Evolutionary conservation across 2,797 vertebrate genomes (phyloP), one percentile per base, ranked within the genome.

Genomic region (Cetoscarus ocellatus): DNA sequence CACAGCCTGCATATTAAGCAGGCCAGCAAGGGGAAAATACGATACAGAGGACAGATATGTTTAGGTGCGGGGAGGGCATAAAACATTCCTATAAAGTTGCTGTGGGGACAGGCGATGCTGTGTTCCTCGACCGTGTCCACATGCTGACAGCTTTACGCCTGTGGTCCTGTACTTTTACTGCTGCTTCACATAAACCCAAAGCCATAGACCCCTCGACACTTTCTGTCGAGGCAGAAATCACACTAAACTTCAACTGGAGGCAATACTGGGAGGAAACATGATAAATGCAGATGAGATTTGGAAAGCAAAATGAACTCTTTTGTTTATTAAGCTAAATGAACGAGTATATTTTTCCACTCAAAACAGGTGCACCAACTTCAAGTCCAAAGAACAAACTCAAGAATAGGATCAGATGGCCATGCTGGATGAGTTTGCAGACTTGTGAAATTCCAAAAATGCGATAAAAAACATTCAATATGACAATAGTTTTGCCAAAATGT

Each of bases 71-170:
- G 49, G 67, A 47, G 81, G 71, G 75, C 0, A 51, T 87, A 74
- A 59, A 85, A 83, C 76, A 83, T 88, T 91, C 85, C 86, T 84
- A 69, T 83, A 88, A 90, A 87, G 88, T 90, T 83, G 83, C 85
- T 82, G 77, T 82, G 79, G 90, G 88, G 86, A 92, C 88, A 90
- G 83, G 80, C 74, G 8, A 84, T 76, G 80, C 86, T 85, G 81
- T 91, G 89, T 92, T 92, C 86, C 84, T 68, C 43, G 62, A 78
- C 72, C 34, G 50, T 79, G 86, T 91, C 88, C 88, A 84, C 90
- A 88, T 84, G 90, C 74, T 92, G 90, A 93, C 91, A 92, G 89
- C 88, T 93, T 92, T 93, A 93, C 65, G 87, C 83, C 79, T 88
- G 88, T 72, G 86, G 90, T 91, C 76, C 86, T 72, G 76, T 78